A percentile compares a stretch with the other conserved stretches of the same genome.
These are phyloP conservation scores for Malachius bipustulatus DNA, from an alignment of 2,888 invertebrate species.

Conservation along the genomic window DNA sequence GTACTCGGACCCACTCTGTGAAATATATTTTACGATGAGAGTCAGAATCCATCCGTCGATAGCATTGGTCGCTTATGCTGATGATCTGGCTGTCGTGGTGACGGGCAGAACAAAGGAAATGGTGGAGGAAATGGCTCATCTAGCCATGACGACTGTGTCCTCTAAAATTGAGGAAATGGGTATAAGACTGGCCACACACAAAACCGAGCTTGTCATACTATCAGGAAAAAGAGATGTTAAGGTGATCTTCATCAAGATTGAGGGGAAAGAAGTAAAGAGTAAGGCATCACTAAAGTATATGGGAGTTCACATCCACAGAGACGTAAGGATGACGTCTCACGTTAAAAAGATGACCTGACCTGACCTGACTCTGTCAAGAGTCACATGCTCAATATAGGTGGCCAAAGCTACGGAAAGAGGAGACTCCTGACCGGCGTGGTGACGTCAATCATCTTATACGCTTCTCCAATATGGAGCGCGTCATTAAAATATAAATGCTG, in stretches of 20 bases:
- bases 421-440: neutral
- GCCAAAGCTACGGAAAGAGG: neutral
- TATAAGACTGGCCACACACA: neutral
- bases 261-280: neutral
- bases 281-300: neutral
- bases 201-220: neutral
- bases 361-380: neutral
- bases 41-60: no score
- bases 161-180: neutral
- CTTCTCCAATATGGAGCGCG: neutral
- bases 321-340: neutral
- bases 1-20: no score
- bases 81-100: no score
- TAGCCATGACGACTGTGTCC: no score
- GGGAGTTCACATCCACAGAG: neutral
- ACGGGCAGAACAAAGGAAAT: no score
- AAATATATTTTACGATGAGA: no score
- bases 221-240: neutral
- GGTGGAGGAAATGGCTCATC: no score
- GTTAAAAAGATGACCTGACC: neutral
- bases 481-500: neutral
- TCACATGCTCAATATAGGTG: neutral
- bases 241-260: neutral
- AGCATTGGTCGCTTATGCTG: no score
- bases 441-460: neutral